phyloP scores from a whole-genome alignment of 2,797 vertebrate genomes.

The Poliocrania exsul region DNA sequence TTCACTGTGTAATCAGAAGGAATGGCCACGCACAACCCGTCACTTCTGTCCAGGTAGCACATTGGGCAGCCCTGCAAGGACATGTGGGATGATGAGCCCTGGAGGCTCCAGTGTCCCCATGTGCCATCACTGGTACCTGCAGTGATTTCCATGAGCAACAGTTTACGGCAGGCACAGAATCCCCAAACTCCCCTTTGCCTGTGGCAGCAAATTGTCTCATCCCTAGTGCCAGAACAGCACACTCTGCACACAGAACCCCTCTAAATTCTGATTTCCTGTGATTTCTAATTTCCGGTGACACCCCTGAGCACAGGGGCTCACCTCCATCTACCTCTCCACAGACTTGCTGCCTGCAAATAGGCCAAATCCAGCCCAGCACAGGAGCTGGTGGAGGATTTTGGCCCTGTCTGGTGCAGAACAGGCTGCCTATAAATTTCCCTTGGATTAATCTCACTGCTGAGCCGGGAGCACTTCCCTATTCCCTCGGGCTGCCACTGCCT shows the following conservation, averaged over 20 bases:
- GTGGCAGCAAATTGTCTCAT: slow-evolving; percentile 20
- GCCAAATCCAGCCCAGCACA: rapidly evolving
- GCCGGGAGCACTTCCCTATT: neutral
- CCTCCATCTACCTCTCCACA: rapidly evolving
- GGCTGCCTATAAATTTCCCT: neutral
- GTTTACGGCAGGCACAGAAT: neutral
- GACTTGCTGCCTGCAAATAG: neutral
- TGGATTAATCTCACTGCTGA: neutral
- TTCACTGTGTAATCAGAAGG: neutral
- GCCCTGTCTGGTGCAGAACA: neutral
- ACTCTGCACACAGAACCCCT: neutral
- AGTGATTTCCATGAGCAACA: neutral
- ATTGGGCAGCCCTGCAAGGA: neutral
- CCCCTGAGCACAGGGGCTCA: neutral
- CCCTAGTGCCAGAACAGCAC: neutral
- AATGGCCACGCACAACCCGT: neutral
- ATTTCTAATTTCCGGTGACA: neutral
- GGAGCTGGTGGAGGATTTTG: neutral
- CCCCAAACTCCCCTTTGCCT: neutral
- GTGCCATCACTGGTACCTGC: neutral
- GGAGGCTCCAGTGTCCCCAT: neutral
- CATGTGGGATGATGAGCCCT: neutral
- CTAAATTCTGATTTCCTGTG: neutral
- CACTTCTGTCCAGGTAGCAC: neutral
- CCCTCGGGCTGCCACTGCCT: neutral